These are phyloP conservation scores for Mus spretus DNA, from an alignment of 2,797 vertebrate species.

Conservation along the genomic window DNA sequence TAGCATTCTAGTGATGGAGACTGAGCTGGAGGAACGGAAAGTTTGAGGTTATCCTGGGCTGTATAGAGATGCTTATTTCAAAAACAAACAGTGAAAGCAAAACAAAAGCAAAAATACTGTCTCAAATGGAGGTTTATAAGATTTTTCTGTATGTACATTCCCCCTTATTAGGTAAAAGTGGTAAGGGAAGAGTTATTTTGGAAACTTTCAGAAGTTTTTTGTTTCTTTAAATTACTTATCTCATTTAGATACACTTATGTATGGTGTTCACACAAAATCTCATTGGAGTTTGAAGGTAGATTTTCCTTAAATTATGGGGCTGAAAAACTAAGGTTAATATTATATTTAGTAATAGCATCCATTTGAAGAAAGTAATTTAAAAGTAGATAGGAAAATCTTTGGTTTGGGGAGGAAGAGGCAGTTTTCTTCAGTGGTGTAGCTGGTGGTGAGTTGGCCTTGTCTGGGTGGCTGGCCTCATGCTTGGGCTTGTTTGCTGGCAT, in stretches of 20 bases:
- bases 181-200: background rate
- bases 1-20: background rate
- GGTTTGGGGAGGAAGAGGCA: background rate
- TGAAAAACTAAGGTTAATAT: background rate
- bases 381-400: background rate
- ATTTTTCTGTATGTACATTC: slow-evolving; percentile 30
- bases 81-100: background rate
- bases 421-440: background rate
- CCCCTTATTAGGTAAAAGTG: background rate
- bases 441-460: background rate
- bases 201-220: slow-evolving; percentile 3
- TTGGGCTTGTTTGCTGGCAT: background rate
- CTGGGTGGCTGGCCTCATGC: background rate
- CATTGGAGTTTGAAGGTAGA: background rate
- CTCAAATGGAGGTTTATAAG: background rate
- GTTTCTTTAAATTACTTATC: background rate
- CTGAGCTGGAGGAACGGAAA: background rate
- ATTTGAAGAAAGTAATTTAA: background rate
- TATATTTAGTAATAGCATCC: background rate
- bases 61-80: background rate
- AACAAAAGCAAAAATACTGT: background rate
- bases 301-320: background rate
- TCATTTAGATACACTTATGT: slow-evolving; percentile 6
- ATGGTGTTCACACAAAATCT: background rate
- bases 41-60: background rate